Conservation (phyloP, 92 coral and sea anemone genomes). For the Epizoanthus stellaris region DNA sequence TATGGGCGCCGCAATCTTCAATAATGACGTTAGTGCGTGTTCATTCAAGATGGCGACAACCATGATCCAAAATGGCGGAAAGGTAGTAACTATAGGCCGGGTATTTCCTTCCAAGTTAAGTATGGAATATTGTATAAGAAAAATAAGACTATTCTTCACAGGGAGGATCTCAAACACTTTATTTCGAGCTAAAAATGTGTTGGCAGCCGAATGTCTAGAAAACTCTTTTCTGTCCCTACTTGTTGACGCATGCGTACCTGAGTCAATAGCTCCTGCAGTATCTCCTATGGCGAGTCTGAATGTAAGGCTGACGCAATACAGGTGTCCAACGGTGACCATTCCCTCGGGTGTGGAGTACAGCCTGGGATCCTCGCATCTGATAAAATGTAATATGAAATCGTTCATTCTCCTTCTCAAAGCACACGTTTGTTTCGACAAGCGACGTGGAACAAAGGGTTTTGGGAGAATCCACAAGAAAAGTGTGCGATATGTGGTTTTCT, state of each 20-base stretch:
- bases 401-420: neutral
- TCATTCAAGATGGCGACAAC: neutral
- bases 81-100: too few relatives aligned
- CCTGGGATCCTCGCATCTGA: slow-evolving; percentile 80
- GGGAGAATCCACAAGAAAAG: too few relatives aligned
- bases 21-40: too few relatives aligned
- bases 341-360: slow-evolving; percentile 77
- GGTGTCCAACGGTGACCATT: slow-evolving; percentile 83
- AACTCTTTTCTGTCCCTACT: neutral
- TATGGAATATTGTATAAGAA: too few relatives aligned
- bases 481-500: too few relatives aligned
- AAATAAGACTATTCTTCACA: too few relatives aligned
- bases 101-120: too few relatives aligned
- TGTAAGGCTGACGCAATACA: slow-evolving; percentile 88
- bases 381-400: neutral
- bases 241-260: slow-evolving; percentile 65
- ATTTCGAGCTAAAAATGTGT: too few relatives aligned
- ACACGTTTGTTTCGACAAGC: neutral
- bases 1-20: too few relatives aligned
- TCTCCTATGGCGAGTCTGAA: slow-evolving; percentile 88
- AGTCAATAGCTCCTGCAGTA: slow-evolving; percentile 66
- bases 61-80: neutral
- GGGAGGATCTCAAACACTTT: too few relatives aligned
- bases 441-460: neutral
- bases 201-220: too few relatives aligned